phyloP scores from a whole-genome alignment of 2,888 invertebrate genomes.

The Ochropleura plecta region DNA sequence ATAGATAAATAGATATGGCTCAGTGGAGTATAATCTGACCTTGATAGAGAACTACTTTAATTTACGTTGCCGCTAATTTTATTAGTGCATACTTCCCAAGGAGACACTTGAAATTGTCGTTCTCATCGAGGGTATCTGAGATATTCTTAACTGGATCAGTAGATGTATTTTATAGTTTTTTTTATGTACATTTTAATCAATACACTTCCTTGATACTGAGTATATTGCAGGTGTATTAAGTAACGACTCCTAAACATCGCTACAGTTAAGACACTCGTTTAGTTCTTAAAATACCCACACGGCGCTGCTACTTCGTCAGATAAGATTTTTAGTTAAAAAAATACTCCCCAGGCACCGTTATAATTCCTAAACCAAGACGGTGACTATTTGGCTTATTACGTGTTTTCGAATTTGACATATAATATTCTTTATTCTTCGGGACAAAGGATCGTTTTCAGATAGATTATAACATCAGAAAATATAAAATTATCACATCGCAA shows the following conservation, averaged over 20 bases:
- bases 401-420: neutral
- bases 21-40: conserved; percentile 26
- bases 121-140: neutral
- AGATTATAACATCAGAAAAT: neutral
- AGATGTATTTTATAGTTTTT: neutral
- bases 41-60: conserved; percentile 8
- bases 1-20: conserved; percentile 14
- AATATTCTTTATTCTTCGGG: neutral
- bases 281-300: neutral
- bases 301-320: neutral
- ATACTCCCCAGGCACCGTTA: neutral
- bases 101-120: neutral
- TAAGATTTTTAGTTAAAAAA: neutral
- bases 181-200: neutral
- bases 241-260: neutral
- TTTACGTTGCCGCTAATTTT: conserved; percentile 3
- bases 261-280: neutral
- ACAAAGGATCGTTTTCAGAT: neutral
- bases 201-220: neutral
- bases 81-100: neutral
- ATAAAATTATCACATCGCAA: neutral
- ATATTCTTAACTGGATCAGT: neutral
- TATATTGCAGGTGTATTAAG: too few relatives aligned
- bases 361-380: too few relatives aligned
- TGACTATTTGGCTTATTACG: conserved; percentile 8